These are phyloP conservation scores for Eumaeus atala DNA, from an alignment of 1,140 invertebrate species.

Conservation along the genomic window DNA sequence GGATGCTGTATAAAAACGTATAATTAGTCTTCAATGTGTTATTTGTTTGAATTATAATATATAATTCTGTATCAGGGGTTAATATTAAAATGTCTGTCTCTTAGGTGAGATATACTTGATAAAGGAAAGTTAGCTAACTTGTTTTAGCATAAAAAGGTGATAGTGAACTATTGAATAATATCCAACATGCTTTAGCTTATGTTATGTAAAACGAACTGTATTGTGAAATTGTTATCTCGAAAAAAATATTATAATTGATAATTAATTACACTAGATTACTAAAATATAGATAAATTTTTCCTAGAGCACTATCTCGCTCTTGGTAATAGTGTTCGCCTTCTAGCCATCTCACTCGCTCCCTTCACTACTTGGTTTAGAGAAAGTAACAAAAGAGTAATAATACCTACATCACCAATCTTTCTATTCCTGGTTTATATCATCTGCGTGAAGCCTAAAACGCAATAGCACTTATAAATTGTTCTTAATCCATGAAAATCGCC, in stretches of 20 bases:
- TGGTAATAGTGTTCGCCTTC: slow-evolving; percentile 24
- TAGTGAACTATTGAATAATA: no score
- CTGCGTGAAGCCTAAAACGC: not conserved
- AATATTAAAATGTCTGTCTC: no score
- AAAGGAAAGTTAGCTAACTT: no score
- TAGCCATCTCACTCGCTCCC: slow-evolving; percentile 50
- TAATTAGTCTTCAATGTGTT: no score
- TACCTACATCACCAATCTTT: slow-evolving; percentile 20
- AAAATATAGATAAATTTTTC: slow-evolving; percentile 28
- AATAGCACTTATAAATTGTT: not conserved
- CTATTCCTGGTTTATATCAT: slow-evolving; percentile 9
- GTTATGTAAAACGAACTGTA: no score
- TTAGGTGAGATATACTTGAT: no score
- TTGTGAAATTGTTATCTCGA: no score
- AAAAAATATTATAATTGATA: not conserved
- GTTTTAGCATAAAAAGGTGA: no score
- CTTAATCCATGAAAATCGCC: slow-evolving; percentile 3
- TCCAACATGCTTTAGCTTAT: no score
- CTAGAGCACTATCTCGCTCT: slow-evolving; percentile 51
- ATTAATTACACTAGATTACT: slow-evolving; percentile 9
- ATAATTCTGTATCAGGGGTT: no score
- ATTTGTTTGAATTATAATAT: no score
- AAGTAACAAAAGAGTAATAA: slow-evolving; percentile 70
- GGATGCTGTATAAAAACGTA: no score
- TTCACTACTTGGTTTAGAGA: slow-evolving; percentile 68